Base-by-base conservation (phyloP, 2,888 invertebrate genomes). In the Psylliodes chrysocephalus region DNA sequence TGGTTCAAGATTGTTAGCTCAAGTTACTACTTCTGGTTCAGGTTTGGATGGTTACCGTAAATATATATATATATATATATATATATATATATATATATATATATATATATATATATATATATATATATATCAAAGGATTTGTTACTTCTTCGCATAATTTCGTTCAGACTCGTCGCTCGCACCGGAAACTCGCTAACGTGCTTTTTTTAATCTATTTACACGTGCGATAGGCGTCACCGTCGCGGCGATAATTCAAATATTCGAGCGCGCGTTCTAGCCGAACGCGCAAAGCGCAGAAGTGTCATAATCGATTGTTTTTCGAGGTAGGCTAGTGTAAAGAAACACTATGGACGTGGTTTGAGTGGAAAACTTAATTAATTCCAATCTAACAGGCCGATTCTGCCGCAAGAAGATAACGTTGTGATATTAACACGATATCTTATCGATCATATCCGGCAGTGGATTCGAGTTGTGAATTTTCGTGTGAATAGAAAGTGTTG, bases 231-330 rank as follows among this genome's bases (percentile, higher is more conserved):
- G n/a, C n/a, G n/a, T n/a, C n/a, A n/a, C n/a, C 42, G 62, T 55
- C 49, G 49, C 15, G 54, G 28, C 54, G 54, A 14, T 2, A 2
- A 33, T 54, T 54, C 8, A 28, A 54, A 54, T 22, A 54, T 22
- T 54, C 42, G 15, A 22, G 42, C 54, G 42, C 25, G 12, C 1
- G 42, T 42, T 7, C 40, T 7, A 28, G 25, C 14, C 7, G 0
- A 1, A 10, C 17, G n/a, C 19, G 25, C 33, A 25, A 12, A 15
- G 57, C 57, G 57, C 49, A 38, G 17, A 19, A 49, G 49, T 30
- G 3, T 33, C 19, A 8, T 44, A 55, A 67, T 67, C 63, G 67
- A 67, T 67, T 64, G 28, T 51, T 47, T 60, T 67, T 64, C 67
- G 60, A 64, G 64, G 67, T 67, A 61, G 64, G 56, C 62, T 49